Conservation (phyloP, 2,113 vertebrate species). For the Casuarius casuarius region DNA sequence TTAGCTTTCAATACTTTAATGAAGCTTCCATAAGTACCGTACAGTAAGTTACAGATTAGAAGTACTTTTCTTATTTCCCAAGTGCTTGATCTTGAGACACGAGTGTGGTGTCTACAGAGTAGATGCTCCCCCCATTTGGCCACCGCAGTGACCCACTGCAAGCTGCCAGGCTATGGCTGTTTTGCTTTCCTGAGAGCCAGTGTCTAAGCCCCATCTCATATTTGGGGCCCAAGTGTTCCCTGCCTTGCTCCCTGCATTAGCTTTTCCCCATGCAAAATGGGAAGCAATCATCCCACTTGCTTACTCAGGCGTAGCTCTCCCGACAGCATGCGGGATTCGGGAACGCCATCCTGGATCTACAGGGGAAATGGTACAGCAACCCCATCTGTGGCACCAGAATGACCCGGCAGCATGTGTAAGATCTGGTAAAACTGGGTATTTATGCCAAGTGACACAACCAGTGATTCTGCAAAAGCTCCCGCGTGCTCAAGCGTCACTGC, state of each 20-base stretch:
- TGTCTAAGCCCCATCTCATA: not conserved
- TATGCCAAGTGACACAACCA: not conserved
- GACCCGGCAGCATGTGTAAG: not conserved
- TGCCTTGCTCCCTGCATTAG: not conserved
- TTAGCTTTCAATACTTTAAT: not conserved
- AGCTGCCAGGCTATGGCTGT: not conserved
- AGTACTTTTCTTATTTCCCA: not conserved
- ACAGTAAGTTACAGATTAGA: not conserved
- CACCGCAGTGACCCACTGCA: not conserved
- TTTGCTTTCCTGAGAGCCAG: not conserved
- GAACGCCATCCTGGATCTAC: not conserved
- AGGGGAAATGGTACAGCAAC: not conserved
- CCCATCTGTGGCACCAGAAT: not conserved
- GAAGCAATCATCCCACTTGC: no score
- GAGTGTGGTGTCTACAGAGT: not conserved
- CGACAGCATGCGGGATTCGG: not conserved
- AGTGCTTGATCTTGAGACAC: not conserved
- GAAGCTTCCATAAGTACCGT: not conserved
- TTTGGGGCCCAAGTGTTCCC: fast-evolving
- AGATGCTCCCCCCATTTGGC: not conserved
- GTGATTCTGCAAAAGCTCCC: not conserved
- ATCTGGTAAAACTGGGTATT: not conserved
- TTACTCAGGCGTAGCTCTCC: not conserved
- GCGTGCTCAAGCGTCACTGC: not conserved
- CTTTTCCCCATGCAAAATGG: not conserved